These are phyloP conservation scores for Thunnus maccoyii DNA, from an alignment of 2,113 vertebrate species.

Conservation along the genomic window DNA sequence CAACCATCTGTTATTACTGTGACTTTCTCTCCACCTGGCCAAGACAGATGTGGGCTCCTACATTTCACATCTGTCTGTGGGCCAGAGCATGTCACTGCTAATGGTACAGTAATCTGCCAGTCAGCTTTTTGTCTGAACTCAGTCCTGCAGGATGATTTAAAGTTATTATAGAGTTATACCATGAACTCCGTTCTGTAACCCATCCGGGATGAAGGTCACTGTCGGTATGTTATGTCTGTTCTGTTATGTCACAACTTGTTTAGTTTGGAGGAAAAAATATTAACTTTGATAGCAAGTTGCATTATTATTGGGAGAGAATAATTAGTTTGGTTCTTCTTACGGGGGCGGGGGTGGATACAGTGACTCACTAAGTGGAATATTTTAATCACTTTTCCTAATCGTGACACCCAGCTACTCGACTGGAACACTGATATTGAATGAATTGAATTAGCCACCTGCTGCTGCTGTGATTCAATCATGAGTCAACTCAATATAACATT, in stretches of 20 bases:
- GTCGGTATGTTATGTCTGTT: neutral
- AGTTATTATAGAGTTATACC: slow-evolving; percentile 5
- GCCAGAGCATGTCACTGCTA: slow-evolving; percentile 28
- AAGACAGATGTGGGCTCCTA: slow-evolving; percentile 21
- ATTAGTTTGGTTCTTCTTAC: neutral
- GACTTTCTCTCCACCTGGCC: neutral
- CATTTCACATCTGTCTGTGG: too few species aligned
- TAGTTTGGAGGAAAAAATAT: neutral
- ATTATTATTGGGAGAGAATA: neutral
- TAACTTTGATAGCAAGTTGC: neutral
- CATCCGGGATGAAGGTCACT: neutral
- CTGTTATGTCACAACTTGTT: slow-evolving; percentile 6
- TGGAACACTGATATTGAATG: slow-evolving; percentile 35
- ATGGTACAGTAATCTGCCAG: slow-evolving; percentile 2
- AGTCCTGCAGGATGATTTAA: neutral
- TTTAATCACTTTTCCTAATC: slow-evolving; percentile 26
- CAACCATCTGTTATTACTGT: slow-evolving; percentile 1
- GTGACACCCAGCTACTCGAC: slow-evolving; percentile 7
- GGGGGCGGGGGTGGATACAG: neutral
- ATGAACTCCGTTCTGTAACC: neutral
- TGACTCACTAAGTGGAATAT: slow-evolving; percentile 35
- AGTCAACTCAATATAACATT: slow-evolving; percentile 2
- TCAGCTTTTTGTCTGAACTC: slow-evolving; percentile 34
- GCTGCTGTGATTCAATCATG: slow-evolving; percentile 40
- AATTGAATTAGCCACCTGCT: slow-evolving; percentile 58